Evolutionary conservation across 1,140 invertebrate species (phyloP).

Genomic region (Leptinotarsa texana): DNA sequence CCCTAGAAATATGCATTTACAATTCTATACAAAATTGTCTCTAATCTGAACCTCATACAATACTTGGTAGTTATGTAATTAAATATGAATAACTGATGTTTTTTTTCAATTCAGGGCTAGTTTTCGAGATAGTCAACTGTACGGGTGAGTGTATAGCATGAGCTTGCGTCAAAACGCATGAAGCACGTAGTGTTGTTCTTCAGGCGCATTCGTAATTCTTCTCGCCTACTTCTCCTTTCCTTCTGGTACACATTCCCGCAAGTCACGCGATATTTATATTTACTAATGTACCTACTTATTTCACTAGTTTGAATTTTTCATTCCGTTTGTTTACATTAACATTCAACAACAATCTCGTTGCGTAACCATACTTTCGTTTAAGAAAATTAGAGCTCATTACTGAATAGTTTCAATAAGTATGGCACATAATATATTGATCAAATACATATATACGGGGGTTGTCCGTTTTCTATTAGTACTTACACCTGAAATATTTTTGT

Average conservation of each 20-base stretch:
- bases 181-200: conserved; percentile 8
- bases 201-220: neutral
- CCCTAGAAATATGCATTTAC: too few relatives aligned
- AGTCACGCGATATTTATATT: neutral
- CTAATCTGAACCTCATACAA: too few relatives aligned
- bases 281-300: neutral
- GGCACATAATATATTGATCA: conserved; percentile 12
- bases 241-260: conserved; percentile 1
- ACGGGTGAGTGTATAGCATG: conserved; percentile 66
- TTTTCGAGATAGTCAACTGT: conserved; percentile 74
- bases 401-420: conserved; percentile 12
- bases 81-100: neutral
- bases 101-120: conserved; percentile 60
- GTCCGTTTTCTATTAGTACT: neutral
- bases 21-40: too few relatives aligned
- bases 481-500: neutral
- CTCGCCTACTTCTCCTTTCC: neutral
- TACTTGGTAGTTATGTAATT: too few relatives aligned
- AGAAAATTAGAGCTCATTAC: neutral
- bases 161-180: conserved; percentile 30
- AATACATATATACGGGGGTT: neutral
- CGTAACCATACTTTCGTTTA: conserved; percentile 36
- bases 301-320: neutral
- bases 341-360: conserved; percentile 18
- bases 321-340: conserved; percentile 31